Evolutionary conservation across 2,888 invertebrate genomes (phyloP).

Genomic region (Hyles lineata): DNA sequence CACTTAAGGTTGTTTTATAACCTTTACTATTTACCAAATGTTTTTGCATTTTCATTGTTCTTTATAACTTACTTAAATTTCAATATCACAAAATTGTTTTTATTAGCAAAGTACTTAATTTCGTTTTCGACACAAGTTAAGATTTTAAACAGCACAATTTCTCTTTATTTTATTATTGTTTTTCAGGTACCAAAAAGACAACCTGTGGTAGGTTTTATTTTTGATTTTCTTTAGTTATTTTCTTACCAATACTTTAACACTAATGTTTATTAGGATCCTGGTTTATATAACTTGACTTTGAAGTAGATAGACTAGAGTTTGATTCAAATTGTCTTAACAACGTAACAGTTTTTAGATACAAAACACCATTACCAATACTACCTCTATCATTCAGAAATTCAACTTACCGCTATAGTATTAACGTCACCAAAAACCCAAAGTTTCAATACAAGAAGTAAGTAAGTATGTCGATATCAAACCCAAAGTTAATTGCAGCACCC

Average conservation of each 20-base stretch:
- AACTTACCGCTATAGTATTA: no score
- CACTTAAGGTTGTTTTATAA: not conserved
- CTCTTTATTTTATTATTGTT: constrained; percentile 37
- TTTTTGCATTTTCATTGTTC: not conserved
- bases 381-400: no score
- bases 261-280: not conserved
- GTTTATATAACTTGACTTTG: no score
- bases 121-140: not conserved
- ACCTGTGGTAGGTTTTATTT: constrained; percentile 51
- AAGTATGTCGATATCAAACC: no score
- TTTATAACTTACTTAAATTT: constrained; percentile 15
- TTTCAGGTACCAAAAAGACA: constrained; percentile 62
- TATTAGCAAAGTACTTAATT: not conserved
- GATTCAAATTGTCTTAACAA: no score
- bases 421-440: no score
- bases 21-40: not conserved
- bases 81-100: no score
- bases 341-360: not conserved
- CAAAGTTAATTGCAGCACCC: no score
- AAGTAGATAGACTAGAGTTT: no score
- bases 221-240: constrained; percentile 31
- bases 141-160: constrained; percentile 11
- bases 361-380: no score
- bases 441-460: no score
- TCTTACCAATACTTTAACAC: not conserved